phyloP scores from a whole-genome alignment of 2,797 vertebrate genomes.

The Chromobotia macracanthus region DNA sequence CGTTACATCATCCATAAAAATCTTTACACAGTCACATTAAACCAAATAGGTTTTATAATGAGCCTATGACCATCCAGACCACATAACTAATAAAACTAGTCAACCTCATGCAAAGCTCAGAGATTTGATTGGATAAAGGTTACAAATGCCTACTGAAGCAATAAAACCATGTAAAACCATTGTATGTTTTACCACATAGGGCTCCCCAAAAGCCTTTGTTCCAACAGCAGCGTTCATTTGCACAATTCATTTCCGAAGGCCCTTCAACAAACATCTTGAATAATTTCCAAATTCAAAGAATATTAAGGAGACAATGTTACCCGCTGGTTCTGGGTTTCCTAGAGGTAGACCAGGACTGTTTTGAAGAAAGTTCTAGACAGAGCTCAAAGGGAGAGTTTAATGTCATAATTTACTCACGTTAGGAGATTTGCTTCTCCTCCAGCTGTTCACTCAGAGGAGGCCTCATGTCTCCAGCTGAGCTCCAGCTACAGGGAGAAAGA shows the following conservation, averaged over 20 bases:
- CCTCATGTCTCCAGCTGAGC: constrained; percentile 26
- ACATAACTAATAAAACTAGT: constrained; percentile 44
- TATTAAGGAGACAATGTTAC: constrained; percentile 14
- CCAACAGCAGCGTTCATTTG: constrained; percentile 10
- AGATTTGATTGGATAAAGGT: constrained; percentile 10
- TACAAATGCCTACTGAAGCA: constrained; percentile 4
- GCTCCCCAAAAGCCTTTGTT: neutral
- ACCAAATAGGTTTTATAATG: neutral
- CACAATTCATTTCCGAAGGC: constrained; percentile 10
- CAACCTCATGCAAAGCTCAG: neutral
- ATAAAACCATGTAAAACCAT: constrained; percentile 26
- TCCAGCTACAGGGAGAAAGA: constrained; percentile 13
- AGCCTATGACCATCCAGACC: neutral
- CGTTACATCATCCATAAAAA: constrained; percentile 28
- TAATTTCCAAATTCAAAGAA: constrained; percentile 29
- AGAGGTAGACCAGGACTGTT: neutral
- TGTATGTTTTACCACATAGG: neutral
- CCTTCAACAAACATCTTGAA: constrained; percentile 7
- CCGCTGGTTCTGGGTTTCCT: neutral
- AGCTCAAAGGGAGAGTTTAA: constrained; percentile 26
- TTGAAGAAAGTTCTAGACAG: constrained; percentile 1
- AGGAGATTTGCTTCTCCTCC: neutral
- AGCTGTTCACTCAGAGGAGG: neutral
- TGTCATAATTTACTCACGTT: constrained; percentile 38
- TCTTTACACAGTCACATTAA: constrained; percentile 16